These are phyloP conservation scores for Melinaea marsaeus DNA, from an alignment of 2,888 invertebrate genomes.

Conservation along the genomic window DNA sequence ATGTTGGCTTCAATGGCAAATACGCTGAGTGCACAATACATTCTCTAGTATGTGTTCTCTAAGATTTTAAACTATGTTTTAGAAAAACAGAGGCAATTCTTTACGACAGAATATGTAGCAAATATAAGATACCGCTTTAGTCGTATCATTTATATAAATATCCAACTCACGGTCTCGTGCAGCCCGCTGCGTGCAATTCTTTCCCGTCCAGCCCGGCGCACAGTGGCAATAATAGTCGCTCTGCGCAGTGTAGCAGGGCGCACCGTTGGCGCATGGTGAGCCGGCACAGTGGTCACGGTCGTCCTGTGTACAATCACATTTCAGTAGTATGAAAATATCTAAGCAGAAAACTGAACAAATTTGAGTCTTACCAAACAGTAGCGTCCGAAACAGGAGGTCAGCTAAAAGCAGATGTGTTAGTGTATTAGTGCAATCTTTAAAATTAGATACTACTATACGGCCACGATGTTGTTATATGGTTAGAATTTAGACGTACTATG, in stretches of 20 bases:
- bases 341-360: neutral
- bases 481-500: neutral
- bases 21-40: too few relatives aligned
- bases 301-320: constrained; percentile 73
- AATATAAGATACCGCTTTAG: too few relatives aligned
- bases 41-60: too few relatives aligned
- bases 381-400: constrained; percentile 65
- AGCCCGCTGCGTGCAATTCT: constrained; percentile 85
- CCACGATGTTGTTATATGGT: neutral
- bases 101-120: too few relatives aligned
- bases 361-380: constrained; percentile 63
- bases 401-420: constrained; percentile 73
- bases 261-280: constrained; percentile 91
- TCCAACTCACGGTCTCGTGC: constrained; percentile 71
- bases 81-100: too few relatives aligned
- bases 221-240: constrained; percentile 95
- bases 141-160: too few relatives aligned
- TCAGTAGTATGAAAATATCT: neutral
- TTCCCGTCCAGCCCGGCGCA: constrained; percentile 91
- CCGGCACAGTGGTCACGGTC: constrained; percentile 94
- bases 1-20: too few relatives aligned
- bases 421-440: constrained; percentile 49
- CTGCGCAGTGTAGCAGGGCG: constrained; percentile 91
- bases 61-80: too few relatives aligned
- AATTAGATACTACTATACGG: constrained; percentile 2